Conservation (phyloP, 2,888 invertebrate species). For the Philopedon plagiatum region DNA sequence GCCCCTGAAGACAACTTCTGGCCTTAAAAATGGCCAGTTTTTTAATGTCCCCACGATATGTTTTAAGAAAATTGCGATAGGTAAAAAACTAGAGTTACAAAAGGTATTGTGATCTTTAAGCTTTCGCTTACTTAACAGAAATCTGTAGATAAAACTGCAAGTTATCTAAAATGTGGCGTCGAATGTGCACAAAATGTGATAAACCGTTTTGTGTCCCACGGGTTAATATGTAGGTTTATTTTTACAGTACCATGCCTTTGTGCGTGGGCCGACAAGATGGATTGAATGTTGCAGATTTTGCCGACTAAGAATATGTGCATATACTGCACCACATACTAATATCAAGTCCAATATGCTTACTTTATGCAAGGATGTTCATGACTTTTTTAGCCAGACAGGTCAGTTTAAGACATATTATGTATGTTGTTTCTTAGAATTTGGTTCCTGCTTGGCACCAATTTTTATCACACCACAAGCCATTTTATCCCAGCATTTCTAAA, state of each 20-base stretch:
- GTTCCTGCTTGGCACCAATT: constrained; percentile 24
- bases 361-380: constrained; percentile 24
- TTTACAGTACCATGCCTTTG: constrained; percentile 13
- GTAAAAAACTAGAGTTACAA: not conserved
- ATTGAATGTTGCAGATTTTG: constrained; percentile 37
- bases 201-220: constrained; percentile 19
- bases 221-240: constrained; percentile 21
- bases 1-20: too few species aligned
- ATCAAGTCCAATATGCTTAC: constrained; percentile 14
- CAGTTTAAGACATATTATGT: constrained; percentile 4
- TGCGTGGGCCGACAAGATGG: constrained; percentile 34
- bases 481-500: too few species aligned
- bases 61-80: too few species aligned
- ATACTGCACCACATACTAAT: constrained; percentile 19
- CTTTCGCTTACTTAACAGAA: not conserved
- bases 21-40: too few species aligned
- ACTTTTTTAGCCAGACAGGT: constrained; percentile 30
- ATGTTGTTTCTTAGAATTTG: constrained; percentile 36
- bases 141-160: constrained; percentile 2
- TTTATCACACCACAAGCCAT: too few species aligned
- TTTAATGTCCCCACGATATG: too few species aligned
- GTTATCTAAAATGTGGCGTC: constrained; percentile 3
- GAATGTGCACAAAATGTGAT: constrained; percentile 2
- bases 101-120: not conserved
- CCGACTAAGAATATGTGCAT: constrained; percentile 23